Conservation (phyloP, 2,113 vertebrate genomes). For the Perca flavescens region DNA sequence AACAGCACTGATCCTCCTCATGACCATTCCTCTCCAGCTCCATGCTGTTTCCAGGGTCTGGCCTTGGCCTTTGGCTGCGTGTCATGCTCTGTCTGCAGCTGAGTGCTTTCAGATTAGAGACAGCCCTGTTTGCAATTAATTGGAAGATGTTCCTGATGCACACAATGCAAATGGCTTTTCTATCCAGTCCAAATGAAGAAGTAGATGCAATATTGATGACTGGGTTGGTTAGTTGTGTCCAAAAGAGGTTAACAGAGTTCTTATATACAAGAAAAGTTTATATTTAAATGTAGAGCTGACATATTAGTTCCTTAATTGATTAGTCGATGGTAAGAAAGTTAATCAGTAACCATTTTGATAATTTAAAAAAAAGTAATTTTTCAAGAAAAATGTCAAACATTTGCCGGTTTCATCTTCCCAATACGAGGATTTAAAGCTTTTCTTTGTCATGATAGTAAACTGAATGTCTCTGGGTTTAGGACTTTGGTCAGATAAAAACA, state of each 20-base stretch:
- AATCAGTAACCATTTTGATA: too few species aligned
- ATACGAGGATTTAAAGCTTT: conserved; percentile 1
- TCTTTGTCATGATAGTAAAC: not conserved
- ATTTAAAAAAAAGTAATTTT: not conserved
- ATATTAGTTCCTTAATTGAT: not conserved
- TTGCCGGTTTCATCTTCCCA: not conserved
- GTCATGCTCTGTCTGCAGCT: conserved; percentile 66
- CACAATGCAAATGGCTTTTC: not conserved
- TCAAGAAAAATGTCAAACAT: not conserved
- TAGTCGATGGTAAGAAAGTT: not conserved
- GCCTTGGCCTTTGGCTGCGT: conserved; percentile 68
- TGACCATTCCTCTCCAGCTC: conserved; percentile 62
- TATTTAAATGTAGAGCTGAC: not conserved
- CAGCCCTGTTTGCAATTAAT: conserved; percentile 19
- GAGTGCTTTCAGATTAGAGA: conserved; percentile 55
- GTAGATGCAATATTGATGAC: not conserved
- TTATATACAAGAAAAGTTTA: not conserved
- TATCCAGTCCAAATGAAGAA: not conserved
- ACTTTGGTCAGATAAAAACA: not conserved
- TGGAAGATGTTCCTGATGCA: not conserved
- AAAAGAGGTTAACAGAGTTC: not conserved
- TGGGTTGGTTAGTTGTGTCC: not conserved
- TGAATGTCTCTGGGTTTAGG: not conserved
- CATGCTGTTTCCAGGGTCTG: conserved; percentile 55
- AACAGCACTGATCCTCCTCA: conserved; percentile 67